Evolutionary conservation across 2,888 invertebrate species (phyloP).

Genomic region (Steinernema hermaphroditum): DNA sequence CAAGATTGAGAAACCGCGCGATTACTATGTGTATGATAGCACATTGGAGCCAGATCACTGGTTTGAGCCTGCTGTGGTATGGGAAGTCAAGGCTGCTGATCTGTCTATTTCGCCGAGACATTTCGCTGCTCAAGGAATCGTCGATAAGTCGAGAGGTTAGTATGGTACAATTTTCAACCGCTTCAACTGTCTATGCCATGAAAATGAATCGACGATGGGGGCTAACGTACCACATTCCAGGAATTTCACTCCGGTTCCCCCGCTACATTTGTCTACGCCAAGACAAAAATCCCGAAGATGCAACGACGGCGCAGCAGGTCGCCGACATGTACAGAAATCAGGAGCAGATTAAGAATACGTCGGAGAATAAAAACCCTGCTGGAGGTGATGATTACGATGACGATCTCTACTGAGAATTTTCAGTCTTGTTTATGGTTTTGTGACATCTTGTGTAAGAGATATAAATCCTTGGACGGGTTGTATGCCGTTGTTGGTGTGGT

Average conservation of each 20-base stretch:
- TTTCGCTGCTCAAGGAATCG: conserved; percentile 80
- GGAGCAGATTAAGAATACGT: conserved; percentile 77
- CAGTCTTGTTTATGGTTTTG: conserved; percentile 67
- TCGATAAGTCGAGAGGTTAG: conserved; percentile 67
- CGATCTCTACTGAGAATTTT: conserved; percentile 14
- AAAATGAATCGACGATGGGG: too few species aligned
- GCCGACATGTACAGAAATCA: conserved; percentile 77
- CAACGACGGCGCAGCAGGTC: conserved; percentile 84
- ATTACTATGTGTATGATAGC: conserved; percentile 79
- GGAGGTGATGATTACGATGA: conserved; percentile 46
- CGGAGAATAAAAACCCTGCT: conserved; percentile 38
- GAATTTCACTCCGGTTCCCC: conserved; percentile 92
- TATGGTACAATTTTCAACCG: too few species aligned
- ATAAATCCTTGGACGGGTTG: too few species aligned
- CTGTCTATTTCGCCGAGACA: conserved; percentile 92
- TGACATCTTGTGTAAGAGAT: too few species aligned
- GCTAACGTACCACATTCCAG: too few species aligned
- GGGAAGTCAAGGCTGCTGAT: conserved; percentile 97
- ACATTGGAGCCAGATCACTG: conserved; percentile 81
- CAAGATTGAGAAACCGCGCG: conserved; percentile 72
- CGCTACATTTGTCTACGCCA: conserved; percentile 73
- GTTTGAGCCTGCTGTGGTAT: conserved; percentile 83
- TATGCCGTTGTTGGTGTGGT: too few species aligned
- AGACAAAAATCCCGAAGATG: conserved; percentile 89
- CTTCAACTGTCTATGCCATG: too few species aligned